A percentile compares a stretch with the other conserved stretches of the same genome.
Conservation (phyloP, 2,888 invertebrate species). For the Geotrupes spiniger region DNA sequence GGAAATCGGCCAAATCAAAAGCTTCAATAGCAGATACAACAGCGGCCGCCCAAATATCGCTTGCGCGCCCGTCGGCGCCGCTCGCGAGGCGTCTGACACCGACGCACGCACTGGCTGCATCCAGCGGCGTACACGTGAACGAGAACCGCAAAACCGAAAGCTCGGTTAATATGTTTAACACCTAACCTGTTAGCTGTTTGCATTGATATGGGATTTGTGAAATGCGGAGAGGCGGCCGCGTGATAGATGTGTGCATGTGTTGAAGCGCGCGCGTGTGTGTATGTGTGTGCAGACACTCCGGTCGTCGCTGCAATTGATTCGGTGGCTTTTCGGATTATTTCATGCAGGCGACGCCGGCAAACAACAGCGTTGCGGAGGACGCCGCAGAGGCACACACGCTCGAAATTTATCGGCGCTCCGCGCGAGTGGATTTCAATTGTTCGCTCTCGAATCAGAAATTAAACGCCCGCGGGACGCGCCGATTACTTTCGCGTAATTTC, state of each 20-base stretch:
- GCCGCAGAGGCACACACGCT: too few relatives aligned
- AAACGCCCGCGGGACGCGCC: too few relatives aligned
- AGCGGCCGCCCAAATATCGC: conserved; percentile 32
- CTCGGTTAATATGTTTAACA: conserved; percentile 51
- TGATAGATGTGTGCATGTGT: conserved; percentile 8
- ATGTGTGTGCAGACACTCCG: conserved; percentile 3
- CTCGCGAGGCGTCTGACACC: conserved; percentile 9
- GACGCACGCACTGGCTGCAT: conserved; percentile 31
- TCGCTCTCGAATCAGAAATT: too few relatives aligned
- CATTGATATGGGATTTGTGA: conserved; percentile 37
- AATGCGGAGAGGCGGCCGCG: conserved; percentile 13
- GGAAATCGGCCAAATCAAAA: conserved; percentile 40
- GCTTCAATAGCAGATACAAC: conserved; percentile 46
- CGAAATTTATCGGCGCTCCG: too few relatives aligned
- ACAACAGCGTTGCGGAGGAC: neutral
- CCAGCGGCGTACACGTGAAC: conserved; percentile 38
- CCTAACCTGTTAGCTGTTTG: conserved; percentile 43
- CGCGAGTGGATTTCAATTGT: too few relatives aligned
- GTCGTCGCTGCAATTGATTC: conserved; percentile 12
- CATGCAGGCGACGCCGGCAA: neutral
- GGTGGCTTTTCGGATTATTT: conserved; percentile 9
- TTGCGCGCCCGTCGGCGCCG: neutral
- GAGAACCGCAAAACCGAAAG: conserved; percentile 41
- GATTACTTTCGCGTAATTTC: too few relatives aligned
- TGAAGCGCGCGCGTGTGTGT: conserved; percentile 2